Evolutionary conservation across 2,113 vertebrate genomes (phyloP), one percentile per base, ranked within the genome.

Genomic region (Centropus bengalensis): DNA sequence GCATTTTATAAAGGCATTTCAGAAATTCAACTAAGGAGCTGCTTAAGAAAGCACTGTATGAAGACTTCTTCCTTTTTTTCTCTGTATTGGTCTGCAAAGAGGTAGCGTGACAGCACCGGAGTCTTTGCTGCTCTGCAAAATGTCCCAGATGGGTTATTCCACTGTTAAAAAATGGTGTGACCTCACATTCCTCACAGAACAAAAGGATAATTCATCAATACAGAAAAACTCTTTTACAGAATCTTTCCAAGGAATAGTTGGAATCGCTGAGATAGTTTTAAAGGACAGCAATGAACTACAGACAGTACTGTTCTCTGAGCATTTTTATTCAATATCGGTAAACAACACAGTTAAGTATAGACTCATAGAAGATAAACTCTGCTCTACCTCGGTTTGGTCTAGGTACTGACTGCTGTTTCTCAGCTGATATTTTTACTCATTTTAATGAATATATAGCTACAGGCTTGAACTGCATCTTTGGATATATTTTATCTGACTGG

Each of bases 151-250:
- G 87, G 63, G 60, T 88, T 90, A 89, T 14, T 80, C 32, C 83
- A 76, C 44, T 78, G 68, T 74, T 78, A 96, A 96, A 88, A 89
- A 91, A 80, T 91, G 62, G 26, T 89, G 63, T 88, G 88, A 93
- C 56, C 93, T 96, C 95, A 96, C 94, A 97, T 97, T 98, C 98
- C 89, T 93, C 79, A 74, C 44, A 91, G 84, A 33, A 97, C 97
- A 98, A 97, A 97, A 96, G 90, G 90, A 89, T 88, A 95, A 97
- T 98, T 98, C 92, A 97, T 93, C 94, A 82, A 92, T 94, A 96
- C 44, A 93, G 91, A 96, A 96, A 97, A 96, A 95, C 82, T 88
- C 88, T 95, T 95, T 84, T 12, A 94, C 93, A 88, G 85, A 95
- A 54, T 77, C 91, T 95, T 96, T 97, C 68, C 94, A 96, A 97